These are phyloP conservation scores for Xenentodon cancila DNA, from an alignment of 2,797 vertebrate genomes.

Conservation along the genomic window DNA sequence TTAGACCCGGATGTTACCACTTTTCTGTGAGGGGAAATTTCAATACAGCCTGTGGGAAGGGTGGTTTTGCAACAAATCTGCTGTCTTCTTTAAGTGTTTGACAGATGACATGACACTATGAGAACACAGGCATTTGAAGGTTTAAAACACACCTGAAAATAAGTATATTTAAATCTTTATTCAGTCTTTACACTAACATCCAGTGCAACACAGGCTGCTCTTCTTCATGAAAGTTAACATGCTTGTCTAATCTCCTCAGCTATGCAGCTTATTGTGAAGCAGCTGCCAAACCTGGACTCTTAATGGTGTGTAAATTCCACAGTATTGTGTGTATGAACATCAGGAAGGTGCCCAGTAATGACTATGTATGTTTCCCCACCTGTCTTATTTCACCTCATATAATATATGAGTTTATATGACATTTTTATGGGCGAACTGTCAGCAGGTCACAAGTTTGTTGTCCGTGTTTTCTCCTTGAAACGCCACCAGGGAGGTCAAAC, in stretches of 20 bases:
- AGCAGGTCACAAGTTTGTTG: conserved; percentile 39
- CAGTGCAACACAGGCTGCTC: too few relatives aligned
- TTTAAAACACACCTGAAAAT: too few relatives aligned
- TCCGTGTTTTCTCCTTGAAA: conserved; percentile 20
- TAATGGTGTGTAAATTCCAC: too few relatives aligned
- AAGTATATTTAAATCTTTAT: neutral
- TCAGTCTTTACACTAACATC: too few relatives aligned
- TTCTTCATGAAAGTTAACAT: neutral
- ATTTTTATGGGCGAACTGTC: conserved; percentile 43
- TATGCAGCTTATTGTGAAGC: conserved; percentile 5
- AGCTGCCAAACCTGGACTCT: conserved; percentile 5
- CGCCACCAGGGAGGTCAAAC: conserved; percentile 39
- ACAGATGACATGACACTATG: neutral
- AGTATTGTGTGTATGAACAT: too few relatives aligned
- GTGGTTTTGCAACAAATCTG: neutral
- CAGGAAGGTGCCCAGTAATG: too few relatives aligned
- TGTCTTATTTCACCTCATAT: conserved; percentile 48
- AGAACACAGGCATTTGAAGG: neutral
- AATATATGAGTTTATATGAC: conserved; percentile 59
- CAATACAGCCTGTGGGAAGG: neutral
- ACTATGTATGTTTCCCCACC: conserved; percentile 46
- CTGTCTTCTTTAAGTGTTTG: neutral
- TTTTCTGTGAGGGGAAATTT: neutral
- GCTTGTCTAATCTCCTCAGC: neutral
- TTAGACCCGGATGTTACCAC: neutral